These are phyloP conservation scores for Lepilemur septentrionalis DNA, from an alignment of 2,797 vertebrate species.

Conservation along the genomic window DNA sequence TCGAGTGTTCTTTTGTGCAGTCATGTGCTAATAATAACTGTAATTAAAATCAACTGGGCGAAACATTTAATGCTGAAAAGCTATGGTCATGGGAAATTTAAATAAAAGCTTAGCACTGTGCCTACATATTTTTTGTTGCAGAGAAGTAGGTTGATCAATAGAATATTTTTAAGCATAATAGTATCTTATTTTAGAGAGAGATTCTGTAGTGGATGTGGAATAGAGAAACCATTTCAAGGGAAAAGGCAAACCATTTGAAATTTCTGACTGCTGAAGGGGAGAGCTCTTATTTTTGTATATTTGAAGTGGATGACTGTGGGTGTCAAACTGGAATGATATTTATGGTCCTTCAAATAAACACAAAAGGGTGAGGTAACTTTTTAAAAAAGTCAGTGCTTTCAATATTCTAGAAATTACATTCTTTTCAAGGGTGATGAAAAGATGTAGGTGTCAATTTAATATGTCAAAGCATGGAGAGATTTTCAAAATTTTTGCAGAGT, in stretches of 20 bases:
- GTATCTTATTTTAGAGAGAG: neutral
- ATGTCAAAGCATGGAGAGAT: neutral
- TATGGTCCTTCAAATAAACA: neutral
- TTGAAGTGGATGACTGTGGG: neutral
- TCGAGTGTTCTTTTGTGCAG: neutral
- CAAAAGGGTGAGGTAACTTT: neutral
- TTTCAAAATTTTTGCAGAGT: neutral
- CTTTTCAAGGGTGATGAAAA: conserved; percentile 5
- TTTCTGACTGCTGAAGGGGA: neutral
- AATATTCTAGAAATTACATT: neutral
- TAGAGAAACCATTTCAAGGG: neutral
- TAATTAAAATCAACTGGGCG: neutral
- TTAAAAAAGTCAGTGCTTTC: neutral
- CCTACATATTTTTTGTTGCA: neutral
- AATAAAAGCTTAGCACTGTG: neutral
- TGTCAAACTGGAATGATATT: neutral
- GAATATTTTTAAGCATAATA: neutral
- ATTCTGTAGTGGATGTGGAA: neutral
- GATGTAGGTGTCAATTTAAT: neutral
- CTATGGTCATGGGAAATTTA: neutral
- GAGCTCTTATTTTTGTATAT: neutral
- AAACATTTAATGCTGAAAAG: neutral
- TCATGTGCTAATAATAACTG: neutral
- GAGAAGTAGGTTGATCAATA: neutral
- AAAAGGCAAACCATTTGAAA: neutral